Evolutionary conservation across 2,888 invertebrate genomes (phyloP), one percentile per base, ranked within the genome.

Genomic region (Cephonodes hylas): DNA sequence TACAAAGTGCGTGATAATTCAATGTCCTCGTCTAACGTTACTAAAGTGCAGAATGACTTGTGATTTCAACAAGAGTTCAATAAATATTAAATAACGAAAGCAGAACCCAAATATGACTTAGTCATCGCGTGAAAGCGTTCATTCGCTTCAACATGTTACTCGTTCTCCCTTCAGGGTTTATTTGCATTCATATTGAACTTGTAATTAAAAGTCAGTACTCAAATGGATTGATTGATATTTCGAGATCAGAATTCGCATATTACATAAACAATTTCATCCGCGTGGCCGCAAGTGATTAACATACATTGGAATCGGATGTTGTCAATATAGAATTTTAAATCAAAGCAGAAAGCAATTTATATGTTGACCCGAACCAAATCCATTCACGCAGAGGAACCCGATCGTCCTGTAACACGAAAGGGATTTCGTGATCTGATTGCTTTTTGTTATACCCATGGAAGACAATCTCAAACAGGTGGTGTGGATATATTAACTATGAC

Each of bases 21-120:
- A 66, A 65, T 66, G 68, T 66, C 65, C 42, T 66, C 60, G 67
- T 59, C 60, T 63, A 44, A 61, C 64, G 45, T 64, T 71, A 64
- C 58, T 68, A 74, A 75, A 72, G 68, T 68, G 65, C 61, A 64
- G 46, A 61, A 61, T 71, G 62, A 71, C 25, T 70, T 61, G 66
- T 46, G 22, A 61, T 20, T 48, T n/a, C 46, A 42, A 45, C 22
- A 42, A 27, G 5, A 18, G 8, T 34, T 23, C 27, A 18, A 18
- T 25, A 44, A 48, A 44, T 44, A 44, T 59, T 59, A 27, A 59
- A 27, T 58, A 42, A 58, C 58, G 18, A 23, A 42, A 42, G n/a
- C n/a, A 23, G 3, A 58, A 22, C 22, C 15, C 8, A 42, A 58
- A 42, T 15, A 23, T 53, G 15, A 31, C 18, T 13, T 23, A 58